These are phyloP conservation scores for Papilio machaon DNA, from an alignment of 1,140 invertebrate species.

Conservation along the genomic window DNA sequence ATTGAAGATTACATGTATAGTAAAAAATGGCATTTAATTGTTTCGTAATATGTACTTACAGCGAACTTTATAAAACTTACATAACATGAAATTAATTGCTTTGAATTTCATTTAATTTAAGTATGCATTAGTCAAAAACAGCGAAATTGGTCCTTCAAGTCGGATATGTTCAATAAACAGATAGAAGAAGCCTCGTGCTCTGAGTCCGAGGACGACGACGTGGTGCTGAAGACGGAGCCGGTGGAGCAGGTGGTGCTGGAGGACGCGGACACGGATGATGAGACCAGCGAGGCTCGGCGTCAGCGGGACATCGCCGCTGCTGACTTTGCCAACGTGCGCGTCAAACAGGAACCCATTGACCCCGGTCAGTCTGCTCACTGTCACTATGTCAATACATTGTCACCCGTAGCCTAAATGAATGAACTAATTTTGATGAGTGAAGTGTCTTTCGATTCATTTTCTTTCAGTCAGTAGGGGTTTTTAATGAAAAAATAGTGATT, in stretches of 20 bases:
- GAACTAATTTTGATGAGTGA: too few relatives aligned
- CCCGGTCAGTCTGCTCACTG: constrained; percentile 73
- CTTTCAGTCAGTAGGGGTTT: too few relatives aligned
- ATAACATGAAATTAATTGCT: too few relatives aligned
- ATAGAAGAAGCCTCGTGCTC: constrained; percentile 39
- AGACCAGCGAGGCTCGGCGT: constrained; percentile 59
- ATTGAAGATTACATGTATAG: too few relatives aligned
- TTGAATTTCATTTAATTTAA: too few relatives aligned
- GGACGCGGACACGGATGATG: constrained; percentile 80
- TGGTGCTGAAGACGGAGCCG: constrained; percentile 82
- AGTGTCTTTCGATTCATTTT: too few relatives aligned
- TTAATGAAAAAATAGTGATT: too few relatives aligned
- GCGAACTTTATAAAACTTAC: too few relatives aligned
- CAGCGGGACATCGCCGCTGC: constrained; percentile 72
- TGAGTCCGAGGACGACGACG: constrained; percentile 80
- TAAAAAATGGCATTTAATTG: too few relatives aligned
- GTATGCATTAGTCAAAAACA: too few relatives aligned
- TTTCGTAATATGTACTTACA: too few relatives aligned
- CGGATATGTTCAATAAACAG: constrained; percentile 3
- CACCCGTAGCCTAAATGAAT: too few relatives aligned
- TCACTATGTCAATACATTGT: background rate
- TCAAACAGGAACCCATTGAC: constrained; percentile 84
- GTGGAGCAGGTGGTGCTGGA: constrained; percentile 81
- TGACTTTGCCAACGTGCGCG: constrained; percentile 80
- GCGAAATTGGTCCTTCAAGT: background rate